Evolutionary conservation across 2,113 vertebrate species (phyloP).

Genomic region (Cheirogaleus medius): DNA sequence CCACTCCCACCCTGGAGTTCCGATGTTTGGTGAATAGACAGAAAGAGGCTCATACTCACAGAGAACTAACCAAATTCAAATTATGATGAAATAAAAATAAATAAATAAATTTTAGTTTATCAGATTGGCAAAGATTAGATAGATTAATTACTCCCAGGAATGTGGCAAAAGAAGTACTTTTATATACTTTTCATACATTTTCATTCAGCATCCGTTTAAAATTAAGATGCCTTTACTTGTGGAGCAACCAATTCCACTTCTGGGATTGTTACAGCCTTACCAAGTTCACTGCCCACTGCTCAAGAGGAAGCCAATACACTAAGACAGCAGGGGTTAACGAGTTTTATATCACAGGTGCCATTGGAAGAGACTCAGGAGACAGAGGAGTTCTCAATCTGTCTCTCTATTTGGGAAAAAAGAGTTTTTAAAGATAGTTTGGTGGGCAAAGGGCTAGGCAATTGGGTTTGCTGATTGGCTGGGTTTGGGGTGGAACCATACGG

Average conservation of each 20-base stretch:
- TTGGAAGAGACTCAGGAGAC: no score
- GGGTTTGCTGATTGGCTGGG: no score
- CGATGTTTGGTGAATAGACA: not conserved
- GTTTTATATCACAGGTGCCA: no score
- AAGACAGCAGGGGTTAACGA: no score
- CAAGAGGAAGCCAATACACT: no score
- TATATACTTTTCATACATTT: not conserved
- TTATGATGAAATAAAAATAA: not conserved
- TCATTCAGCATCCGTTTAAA: not conserved
- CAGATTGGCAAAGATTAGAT: not conserved
- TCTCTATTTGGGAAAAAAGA: no score
- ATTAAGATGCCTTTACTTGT: not conserved
- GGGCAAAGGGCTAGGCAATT: no score
- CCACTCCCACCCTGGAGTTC: not conserved
- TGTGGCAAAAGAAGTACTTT: not conserved
- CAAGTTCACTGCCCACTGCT: no score
- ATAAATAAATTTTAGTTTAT: constrained; percentile 2
- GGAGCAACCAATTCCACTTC: not conserved
- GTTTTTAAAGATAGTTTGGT: no score
- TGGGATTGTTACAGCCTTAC: not conserved
- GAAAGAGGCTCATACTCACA: not conserved
- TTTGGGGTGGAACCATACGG: no score
- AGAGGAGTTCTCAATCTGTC: no score
- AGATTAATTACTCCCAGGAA: not conserved
- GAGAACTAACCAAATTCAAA: not conserved